phyloP scores from a whole-genome alignment of 2,113 vertebrate genomes.

The Pteruthius melanotis region DNA sequence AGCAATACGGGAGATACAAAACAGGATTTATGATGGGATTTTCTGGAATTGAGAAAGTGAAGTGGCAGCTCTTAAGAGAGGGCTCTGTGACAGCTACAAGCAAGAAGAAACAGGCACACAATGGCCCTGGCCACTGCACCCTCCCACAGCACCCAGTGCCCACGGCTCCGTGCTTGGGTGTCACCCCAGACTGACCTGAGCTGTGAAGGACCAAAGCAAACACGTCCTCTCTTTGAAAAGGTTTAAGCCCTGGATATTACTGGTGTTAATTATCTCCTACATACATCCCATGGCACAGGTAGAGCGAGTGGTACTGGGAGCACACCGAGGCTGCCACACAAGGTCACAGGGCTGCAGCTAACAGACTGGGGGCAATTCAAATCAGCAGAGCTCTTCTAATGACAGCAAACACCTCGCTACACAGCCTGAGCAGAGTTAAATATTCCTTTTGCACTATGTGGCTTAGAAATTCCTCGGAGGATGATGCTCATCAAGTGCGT shows the following conservation, averaged over 20 bases:
- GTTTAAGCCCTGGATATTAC: not conserved
- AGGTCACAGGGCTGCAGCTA: not conserved
- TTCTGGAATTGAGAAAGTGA: not conserved
- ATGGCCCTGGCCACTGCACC: too few species aligned
- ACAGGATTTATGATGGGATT: not conserved
- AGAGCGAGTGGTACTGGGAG: not conserved
- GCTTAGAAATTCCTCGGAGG: not conserved
- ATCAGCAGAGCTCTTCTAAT: not conserved
- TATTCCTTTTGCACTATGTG: not conserved
- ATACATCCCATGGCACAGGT: not conserved
- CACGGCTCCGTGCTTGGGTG: not conserved
- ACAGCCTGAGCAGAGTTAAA: not conserved
- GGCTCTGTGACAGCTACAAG: too few species aligned
- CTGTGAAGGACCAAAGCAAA: not conserved
- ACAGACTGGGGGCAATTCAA: not conserved
- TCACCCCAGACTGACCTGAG: not conserved
- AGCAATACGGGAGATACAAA: not conserved
- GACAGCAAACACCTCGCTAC: not conserved
- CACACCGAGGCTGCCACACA: not conserved
- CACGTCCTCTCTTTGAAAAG: not conserved
- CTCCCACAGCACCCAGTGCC: not conserved
- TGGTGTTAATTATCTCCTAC: constrained; percentile 16
- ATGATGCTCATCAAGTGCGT: not conserved
- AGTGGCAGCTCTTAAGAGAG: not conserved
- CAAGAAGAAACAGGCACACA: fast-evolving